These are phyloP conservation scores for Caenorhabditis plicata DNA, from an alignment of 2,888 invertebrate genomes.

Conservation along the genomic window DNA sequence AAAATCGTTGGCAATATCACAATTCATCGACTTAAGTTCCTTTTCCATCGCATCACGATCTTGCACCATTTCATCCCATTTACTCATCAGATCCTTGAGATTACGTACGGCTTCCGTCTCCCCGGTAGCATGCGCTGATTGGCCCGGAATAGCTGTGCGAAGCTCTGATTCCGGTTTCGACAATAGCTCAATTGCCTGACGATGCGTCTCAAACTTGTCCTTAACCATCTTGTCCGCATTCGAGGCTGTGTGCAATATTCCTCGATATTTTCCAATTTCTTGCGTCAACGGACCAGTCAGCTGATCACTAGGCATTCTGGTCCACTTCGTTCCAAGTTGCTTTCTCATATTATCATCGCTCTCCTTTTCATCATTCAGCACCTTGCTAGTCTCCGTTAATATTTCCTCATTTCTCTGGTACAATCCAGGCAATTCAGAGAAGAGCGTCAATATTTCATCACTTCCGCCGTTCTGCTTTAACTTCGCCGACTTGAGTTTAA, in stretches of 20 bases:
- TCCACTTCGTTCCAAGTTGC: conserved; percentile 92
- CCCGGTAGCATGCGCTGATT: conserved; percentile 48
- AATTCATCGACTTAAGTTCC: conserved; percentile 43
- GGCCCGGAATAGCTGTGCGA: conserved; percentile 75
- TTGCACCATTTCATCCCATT: conserved; percentile 71
- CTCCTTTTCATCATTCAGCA: conserved; percentile 86
- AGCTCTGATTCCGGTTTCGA: conserved; percentile 71
- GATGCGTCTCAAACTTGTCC: conserved; percentile 81
- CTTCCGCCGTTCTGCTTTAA: conserved; percentile 55
- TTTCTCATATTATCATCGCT: conserved; percentile 83
- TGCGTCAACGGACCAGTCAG: conserved; percentile 77
- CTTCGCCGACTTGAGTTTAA: conserved; percentile 81
- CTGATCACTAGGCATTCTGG: conserved; percentile 81
- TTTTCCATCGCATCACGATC: conserved; percentile 69
- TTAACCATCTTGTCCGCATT: conserved; percentile 80
- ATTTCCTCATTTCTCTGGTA: conserved; percentile 90
- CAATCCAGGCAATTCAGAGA: conserved; percentile 85
- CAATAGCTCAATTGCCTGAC: conserved; percentile 79
- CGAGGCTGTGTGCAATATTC: conserved; percentile 86
- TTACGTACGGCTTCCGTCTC: conserved; percentile 72
- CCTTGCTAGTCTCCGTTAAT: conserved; percentile 76
- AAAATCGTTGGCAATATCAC: conserved; percentile 73
- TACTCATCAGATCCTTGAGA: conserved; percentile 77
- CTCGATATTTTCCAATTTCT: conserved; percentile 88
- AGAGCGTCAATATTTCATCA: conserved; percentile 71